Conservation (phyloP, 2,888 invertebrate species). For the Lithophane ornitopus region DNA sequence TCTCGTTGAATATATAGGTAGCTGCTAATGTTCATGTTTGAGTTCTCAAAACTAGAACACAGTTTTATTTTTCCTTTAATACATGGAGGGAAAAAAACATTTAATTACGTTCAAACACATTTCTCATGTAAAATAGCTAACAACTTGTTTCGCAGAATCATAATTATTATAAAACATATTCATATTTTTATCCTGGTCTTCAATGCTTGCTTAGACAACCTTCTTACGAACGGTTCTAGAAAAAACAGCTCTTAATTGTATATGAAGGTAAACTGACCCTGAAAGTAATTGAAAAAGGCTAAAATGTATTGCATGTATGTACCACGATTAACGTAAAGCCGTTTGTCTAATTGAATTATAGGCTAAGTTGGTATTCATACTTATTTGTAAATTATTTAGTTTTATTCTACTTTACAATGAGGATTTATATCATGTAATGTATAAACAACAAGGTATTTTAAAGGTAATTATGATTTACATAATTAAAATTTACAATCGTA, state of each 20-base stretch:
- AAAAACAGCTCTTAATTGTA: slow-evolving; percentile 33
- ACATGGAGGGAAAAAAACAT: background rate
- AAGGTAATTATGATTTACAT: background rate
- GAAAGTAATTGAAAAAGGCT: slow-evolving; percentile 19
- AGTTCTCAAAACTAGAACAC: slow-evolving; percentile 4
- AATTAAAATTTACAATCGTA: background rate
- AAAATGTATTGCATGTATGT: slow-evolving; percentile 7
- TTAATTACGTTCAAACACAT: background rate
- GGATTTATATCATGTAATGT: background rate
- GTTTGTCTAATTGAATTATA: background rate
- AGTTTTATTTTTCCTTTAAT: background rate
- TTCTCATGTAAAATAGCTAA: background rate
- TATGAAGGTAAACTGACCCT: slow-evolving; percentile 40
- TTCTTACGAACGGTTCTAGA: slow-evolving; percentile 29
- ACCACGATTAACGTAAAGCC: background rate
- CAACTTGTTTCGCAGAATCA: background rate
- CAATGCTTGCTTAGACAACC: slow-evolving; percentile 11
- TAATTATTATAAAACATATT: background rate
- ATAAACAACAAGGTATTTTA: background rate
- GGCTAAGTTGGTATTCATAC: background rate
- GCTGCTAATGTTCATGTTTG: slow-evolving; percentile 13
- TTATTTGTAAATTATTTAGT: background rate
- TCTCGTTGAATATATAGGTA: slow-evolving; percentile 26
- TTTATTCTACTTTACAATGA: background rate
- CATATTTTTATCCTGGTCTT: slow-evolving; percentile 9